Percentiles rank a stretch among this genome's conserved stretches.
These are phyloP conservation scores for Melospiza georgiana DNA, from an alignment of 2,113 vertebrate species.

Conservation along the genomic window DNA sequence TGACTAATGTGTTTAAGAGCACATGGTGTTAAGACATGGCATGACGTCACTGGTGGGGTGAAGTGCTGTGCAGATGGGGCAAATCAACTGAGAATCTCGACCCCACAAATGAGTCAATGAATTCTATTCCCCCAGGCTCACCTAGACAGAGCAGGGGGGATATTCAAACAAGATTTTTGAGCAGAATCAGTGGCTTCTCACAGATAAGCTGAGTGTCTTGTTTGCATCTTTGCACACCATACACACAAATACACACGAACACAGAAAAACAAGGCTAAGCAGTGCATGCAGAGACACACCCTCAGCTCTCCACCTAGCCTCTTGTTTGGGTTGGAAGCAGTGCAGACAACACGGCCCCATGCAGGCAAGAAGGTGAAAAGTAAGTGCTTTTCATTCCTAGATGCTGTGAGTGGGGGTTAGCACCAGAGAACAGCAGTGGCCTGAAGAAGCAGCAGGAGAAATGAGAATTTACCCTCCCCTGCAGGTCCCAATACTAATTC, in stretches of 20 bases:
- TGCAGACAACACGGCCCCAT: constrained; percentile 14
- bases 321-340: not conserved
- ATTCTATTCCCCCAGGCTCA: not conserved
- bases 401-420: constrained; percentile 37
- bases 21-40: constrained; percentile 46
- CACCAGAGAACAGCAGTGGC: constrained; percentile 4
- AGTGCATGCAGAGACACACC: constrained; percentile 3
- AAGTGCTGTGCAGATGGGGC: constrained; percentile 15
- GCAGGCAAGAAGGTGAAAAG: constrained; percentile 26
- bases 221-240: constrained; percentile 14
- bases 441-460: constrained; percentile 30
- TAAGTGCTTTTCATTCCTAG: constrained; percentile 24
- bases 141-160: not conserved
- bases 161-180: not conserved
- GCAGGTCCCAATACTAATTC: not conserved
- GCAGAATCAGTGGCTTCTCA: not conserved
- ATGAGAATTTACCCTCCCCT: not conserved
- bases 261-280: constrained; percentile 28
- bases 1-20: constrained; percentile 37
- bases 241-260: not conserved
- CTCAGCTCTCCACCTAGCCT: not conserved
- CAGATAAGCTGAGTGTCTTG: not conserved
- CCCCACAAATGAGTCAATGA: not conserved
- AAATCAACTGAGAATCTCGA: not conserved
- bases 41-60: constrained; percentile 53